Evolutionary conservation across 2,113 vertebrate genomes (phyloP).

Genomic region (Sylvia atricapilla): DNA sequence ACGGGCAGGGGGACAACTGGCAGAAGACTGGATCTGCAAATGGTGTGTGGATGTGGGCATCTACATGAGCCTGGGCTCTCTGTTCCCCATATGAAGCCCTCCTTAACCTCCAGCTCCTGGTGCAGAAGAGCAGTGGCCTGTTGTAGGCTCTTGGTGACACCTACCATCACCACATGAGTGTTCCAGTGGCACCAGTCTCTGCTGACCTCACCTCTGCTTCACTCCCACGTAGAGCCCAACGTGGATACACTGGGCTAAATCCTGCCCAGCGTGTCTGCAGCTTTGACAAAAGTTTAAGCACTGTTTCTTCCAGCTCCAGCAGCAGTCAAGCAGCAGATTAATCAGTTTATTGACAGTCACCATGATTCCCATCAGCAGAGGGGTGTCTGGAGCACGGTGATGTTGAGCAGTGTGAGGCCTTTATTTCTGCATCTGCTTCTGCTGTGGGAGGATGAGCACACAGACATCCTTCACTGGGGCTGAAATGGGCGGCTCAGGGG

Average conservation of each 20-base stretch:
- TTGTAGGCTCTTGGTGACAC: background rate
- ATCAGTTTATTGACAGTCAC: background rate
- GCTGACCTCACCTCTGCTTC: background rate
- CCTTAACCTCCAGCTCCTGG: fast-evolving
- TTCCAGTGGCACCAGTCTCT: background rate
- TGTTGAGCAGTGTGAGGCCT: background rate
- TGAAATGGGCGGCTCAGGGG: background rate
- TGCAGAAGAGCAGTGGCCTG: background rate
- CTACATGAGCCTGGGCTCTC: background rate
- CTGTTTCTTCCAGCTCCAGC: background rate
- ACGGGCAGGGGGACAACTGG: fast-evolving
- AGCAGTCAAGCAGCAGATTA: background rate
- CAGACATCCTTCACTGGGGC: background rate
- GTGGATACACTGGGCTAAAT: background rate
- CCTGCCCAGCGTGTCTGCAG: fast-evolving
- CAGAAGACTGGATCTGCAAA: background rate
- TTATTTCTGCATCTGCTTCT: background rate
- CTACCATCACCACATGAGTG: background rate
- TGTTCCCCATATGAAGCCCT: background rate
- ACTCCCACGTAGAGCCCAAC: fast-evolving
- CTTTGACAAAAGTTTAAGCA: background rate
- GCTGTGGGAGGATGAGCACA: background rate
- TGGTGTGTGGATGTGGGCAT: background rate
- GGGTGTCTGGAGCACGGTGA: background rate
- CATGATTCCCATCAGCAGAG: background rate